phyloP scores from a whole-genome alignment of 2,797 vertebrate species.

The Sebastes steindachneri region DNA sequence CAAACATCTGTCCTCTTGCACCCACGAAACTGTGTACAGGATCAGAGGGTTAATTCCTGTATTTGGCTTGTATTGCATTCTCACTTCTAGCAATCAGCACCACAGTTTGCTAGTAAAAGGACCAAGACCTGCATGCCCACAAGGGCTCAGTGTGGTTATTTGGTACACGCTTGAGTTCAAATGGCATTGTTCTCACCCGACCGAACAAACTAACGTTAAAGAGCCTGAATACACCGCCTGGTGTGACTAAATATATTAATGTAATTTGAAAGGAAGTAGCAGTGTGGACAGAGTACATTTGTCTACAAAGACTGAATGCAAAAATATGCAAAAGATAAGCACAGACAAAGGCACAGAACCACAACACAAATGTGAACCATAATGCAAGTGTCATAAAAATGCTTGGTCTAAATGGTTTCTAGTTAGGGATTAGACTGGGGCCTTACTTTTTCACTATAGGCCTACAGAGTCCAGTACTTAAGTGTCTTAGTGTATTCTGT shows the following conservation, averaged over 20 bases:
- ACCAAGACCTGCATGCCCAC: background rate
- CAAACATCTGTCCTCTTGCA: background rate
- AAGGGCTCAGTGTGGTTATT: background rate
- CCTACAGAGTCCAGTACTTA: conserved; percentile 30
- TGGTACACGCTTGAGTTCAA: conserved; percentile 14
- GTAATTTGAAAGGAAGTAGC: conserved; percentile 12
- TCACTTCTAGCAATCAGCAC: background rate
- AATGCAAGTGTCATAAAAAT: background rate
- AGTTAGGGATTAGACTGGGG: background rate
- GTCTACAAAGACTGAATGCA: conserved; percentile 32
- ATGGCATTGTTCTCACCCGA: conserved; percentile 26
- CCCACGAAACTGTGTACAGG: background rate
- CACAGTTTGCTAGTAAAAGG: background rate
- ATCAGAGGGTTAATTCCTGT: conserved; percentile 9
- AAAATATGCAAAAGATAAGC: conserved; percentile 52
- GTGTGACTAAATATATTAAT: conserved; percentile 10
- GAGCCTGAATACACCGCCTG: background rate
- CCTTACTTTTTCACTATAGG: background rate
- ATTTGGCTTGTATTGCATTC: conserved; percentile 4
- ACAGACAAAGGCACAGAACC: background rate
- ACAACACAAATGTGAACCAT: background rate
- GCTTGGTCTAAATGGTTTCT: conserved; percentile 10
- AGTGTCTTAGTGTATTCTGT: conserved; percentile 49
- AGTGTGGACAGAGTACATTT: background rate
- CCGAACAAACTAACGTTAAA: background rate